Evolutionary conservation across 2,888 invertebrate species (phyloP).

Genomic region (Folsomia manolachei): DNA sequence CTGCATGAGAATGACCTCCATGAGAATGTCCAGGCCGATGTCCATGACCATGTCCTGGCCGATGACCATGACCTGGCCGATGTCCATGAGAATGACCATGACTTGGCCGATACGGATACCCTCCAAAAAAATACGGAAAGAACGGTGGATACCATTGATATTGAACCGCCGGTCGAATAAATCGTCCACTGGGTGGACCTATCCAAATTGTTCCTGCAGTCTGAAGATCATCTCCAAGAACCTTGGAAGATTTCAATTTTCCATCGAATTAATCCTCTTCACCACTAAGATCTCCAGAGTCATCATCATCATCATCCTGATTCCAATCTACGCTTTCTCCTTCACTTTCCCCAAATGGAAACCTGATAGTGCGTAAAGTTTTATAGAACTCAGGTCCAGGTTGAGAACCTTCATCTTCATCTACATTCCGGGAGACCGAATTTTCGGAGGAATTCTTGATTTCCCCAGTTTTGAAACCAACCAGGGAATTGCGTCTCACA

Average conservation of each 20-base stretch:
- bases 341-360: too few relatives aligned
- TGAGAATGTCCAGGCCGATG: neutral
- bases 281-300: neutral
- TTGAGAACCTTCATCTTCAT: too few relatives aligned
- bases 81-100: too few relatives aligned
- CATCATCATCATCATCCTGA: too few relatives aligned
- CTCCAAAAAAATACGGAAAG: neutral
- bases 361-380: too few relatives aligned
- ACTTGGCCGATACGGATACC: too few relatives aligned
- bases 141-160: neutral
- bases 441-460: too few relatives aligned
- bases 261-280: neutral
- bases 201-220: conserved; percentile 3
- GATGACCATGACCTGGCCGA: neutral
- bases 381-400: too few relatives aligned
- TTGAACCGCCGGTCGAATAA: neutral
- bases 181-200: conserved; percentile 6
- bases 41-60: neutral
- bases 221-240: neutral
- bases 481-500: too few relatives aligned
- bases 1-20: neutral
- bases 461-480: too few relatives aligned
- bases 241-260: neutral
- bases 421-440: too few relatives aligned
- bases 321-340: too few relatives aligned